phyloP scores from a whole-genome alignment of 2,797 vertebrate genomes.

The Lepus oiostolus region DNA sequence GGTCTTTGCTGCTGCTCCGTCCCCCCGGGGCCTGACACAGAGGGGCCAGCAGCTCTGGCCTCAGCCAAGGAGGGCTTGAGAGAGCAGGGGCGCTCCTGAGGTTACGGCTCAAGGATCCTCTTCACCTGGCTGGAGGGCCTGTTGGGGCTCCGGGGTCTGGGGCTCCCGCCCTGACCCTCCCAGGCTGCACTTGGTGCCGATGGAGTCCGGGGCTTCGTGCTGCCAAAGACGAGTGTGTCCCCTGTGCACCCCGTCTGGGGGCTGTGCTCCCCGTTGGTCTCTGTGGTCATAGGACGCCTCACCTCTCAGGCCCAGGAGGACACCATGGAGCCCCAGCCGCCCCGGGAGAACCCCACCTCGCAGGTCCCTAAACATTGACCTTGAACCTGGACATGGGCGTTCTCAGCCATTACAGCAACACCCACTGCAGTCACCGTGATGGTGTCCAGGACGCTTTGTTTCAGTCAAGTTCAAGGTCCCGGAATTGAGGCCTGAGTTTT shows the following conservation, averaged over 20 bases:
- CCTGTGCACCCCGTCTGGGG: accelerated
- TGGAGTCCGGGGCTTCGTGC: too few species aligned
- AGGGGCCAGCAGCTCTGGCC: too few species aligned
- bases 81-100: too few species aligned
- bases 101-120: too few species aligned
- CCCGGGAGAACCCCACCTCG: too few species aligned
- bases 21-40: too few species aligned
- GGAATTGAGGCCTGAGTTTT: not conserved
- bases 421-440: accelerated
- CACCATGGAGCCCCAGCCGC: accelerated
- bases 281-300: accelerated
- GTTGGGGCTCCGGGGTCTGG: not conserved
- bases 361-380: not conserved
- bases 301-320: accelerated
- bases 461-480: not conserved
- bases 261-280: too few species aligned
- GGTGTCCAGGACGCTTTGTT: not conserved
- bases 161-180: slow-evolving; percentile 52
- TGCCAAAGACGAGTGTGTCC: accelerated
- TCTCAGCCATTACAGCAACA: accelerated
- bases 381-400: not conserved
- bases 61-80: too few species aligned
- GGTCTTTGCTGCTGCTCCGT: too few species aligned
- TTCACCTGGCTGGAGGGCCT: too few species aligned
- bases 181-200: accelerated